A percentile compares a stretch with the other conserved stretches of the same genome.
These are phyloP conservation scores for Parthenolecanium corni DNA, from an alignment of 2,888 invertebrate genomes.

Conservation along the genomic window DNA sequence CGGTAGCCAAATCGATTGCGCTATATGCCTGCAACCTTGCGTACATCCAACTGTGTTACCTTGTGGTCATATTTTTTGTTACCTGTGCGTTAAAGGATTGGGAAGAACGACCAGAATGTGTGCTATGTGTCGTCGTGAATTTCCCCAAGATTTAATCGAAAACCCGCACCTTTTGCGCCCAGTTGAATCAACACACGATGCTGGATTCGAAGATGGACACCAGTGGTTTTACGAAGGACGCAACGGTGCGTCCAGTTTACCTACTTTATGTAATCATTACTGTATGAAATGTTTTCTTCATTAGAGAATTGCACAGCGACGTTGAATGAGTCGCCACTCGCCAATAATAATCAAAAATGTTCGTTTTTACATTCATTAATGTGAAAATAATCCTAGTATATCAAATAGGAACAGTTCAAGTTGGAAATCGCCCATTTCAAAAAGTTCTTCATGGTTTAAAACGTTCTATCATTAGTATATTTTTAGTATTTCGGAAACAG, in stretches of 20 bases:
- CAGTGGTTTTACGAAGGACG: conserved; percentile 95
- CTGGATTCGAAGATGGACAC: conserved; percentile 50
- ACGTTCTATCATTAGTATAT: too few relatives aligned
- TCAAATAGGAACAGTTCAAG: too few relatives aligned
- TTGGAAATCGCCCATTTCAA: too few relatives aligned
- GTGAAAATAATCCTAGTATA: too few relatives aligned
- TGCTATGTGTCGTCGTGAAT: conserved; percentile 84
- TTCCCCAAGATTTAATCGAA: conserved; percentile 78
- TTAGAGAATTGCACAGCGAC: too few relatives aligned
- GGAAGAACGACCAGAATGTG: conserved; percentile 76
- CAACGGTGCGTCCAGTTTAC: conserved; percentile 53
- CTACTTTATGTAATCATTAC: too few relatives aligned
- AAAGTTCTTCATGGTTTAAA: too few relatives aligned
- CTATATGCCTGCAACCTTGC: conserved; percentile 81
- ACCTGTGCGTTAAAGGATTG: conserved; percentile 87
- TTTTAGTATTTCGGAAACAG: too few relatives aligned
- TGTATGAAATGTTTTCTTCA: too few relatives aligned
- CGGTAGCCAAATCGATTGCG: conserved; percentile 49
- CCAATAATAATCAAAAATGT: too few relatives aligned
- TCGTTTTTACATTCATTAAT: too few relatives aligned
- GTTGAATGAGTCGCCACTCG: too few relatives aligned
- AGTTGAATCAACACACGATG: conserved; percentile 41
- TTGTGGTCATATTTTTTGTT: conserved; percentile 92
- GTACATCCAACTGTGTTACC: conserved; percentile 87
- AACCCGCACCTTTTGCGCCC: conserved; percentile 61